Evolutionary conservation across 92 coral and sea anemone species (phyloP).

Genomic region (Epizoanthus illoricatus): DNA sequence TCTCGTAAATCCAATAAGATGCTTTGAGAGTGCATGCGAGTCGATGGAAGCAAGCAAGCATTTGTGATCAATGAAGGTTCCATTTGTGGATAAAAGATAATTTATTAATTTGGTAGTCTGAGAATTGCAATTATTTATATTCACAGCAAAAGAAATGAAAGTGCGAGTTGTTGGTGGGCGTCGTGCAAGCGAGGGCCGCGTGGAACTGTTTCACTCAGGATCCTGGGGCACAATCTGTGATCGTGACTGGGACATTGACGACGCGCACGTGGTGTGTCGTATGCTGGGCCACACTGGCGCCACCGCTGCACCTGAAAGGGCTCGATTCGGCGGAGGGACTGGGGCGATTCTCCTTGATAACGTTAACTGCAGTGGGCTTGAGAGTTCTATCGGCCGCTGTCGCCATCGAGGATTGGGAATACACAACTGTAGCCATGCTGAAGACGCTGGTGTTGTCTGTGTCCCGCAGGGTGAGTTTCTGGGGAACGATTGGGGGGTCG

Average conservation of each 20-base stretch:
- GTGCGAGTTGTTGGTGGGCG: constrained; percentile 4
- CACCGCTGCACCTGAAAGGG: not conserved
- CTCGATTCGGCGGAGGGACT: constrained; percentile 3
- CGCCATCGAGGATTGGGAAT: not conserved
- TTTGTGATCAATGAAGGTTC: no score
- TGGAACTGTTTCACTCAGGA: constrained; percentile 8
- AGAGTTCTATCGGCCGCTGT: constrained; percentile 4
- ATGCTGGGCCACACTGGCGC: constrained; percentile 14
- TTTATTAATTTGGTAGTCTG: no score
- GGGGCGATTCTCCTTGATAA: not conserved
- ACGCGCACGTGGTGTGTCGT: constrained; percentile 13
- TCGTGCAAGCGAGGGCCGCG: constrained; percentile 13
- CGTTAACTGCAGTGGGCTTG: constrained; percentile 2
- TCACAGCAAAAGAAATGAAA: not conserved
- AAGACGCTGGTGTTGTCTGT: constrained; percentile 9
- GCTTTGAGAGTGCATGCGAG: no score
- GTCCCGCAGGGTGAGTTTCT: not conserved
- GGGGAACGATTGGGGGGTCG: not conserved
- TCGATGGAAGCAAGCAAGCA: no score
- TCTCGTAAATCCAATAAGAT: no score
- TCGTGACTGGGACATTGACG: not conserved
- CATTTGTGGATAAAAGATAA: no score
- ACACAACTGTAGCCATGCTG: constrained; percentile 5
- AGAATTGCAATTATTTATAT: no score
- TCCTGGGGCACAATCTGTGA: constrained; percentile 18